Conservation (phyloP, 2,888 invertebrate genomes). For the Drosophila testacea region DNA sequence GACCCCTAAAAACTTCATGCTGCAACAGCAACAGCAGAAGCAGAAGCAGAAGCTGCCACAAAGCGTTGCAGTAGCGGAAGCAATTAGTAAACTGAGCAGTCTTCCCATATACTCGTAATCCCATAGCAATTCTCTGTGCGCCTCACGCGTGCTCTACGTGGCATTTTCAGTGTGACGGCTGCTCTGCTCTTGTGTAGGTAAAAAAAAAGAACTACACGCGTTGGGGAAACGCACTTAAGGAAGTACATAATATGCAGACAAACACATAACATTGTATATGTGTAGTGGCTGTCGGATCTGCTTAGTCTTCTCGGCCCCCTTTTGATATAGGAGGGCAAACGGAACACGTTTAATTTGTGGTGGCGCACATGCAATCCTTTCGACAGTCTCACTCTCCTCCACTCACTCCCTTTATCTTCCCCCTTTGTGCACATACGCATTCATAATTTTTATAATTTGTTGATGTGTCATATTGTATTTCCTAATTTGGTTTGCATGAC, state of each 20-base stretch:
- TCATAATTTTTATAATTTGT: constrained; percentile 70
- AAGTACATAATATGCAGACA: constrained; percentile 41
- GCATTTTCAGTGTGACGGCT: constrained; percentile 50
- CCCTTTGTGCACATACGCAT: background rate
- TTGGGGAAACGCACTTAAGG: constrained; percentile 52
- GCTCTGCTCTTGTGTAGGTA: constrained; percentile 36
- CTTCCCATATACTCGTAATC: constrained; percentile 60
- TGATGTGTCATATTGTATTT: constrained; percentile 49
- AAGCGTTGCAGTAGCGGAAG: constrained; percentile 75
- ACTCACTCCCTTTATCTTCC: background rate
- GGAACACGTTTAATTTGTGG: constrained; percentile 59
- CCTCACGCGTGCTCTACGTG: constrained; percentile 77
- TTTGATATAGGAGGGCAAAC: constrained; percentile 17
- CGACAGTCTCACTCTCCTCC: constrained; percentile 33
- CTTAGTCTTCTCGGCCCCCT: constrained; percentile 11
- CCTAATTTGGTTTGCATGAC: constrained; percentile 36
- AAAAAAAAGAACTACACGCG: background rate
- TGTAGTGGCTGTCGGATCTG: constrained; percentile 32
- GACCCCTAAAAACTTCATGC: constrained; percentile 72
- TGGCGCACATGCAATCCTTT: constrained; percentile 68
- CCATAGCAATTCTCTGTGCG: constrained; percentile 69
- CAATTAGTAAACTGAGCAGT: constrained; percentile 83
- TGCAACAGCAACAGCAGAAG: constrained; percentile 19
- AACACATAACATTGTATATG: constrained; percentile 2
- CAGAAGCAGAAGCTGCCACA: constrained; percentile 26